Base-by-base conservation (phyloP, 2,113 vertebrate genomes). In the Ceyx cyanopectus region DNA sequence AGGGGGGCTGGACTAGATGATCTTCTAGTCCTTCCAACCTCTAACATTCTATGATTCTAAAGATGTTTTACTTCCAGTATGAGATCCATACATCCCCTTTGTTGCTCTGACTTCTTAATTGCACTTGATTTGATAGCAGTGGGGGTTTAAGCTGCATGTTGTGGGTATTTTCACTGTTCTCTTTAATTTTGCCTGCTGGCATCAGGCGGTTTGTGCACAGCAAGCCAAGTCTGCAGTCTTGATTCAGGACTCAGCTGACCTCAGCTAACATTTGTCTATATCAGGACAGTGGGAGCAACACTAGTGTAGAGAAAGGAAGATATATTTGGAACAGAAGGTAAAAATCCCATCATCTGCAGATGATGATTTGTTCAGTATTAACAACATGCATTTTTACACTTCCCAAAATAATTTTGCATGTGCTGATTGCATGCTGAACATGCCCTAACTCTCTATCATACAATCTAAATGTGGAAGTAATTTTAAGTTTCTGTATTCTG, bases 61-160 rank as follows among this genome's bases (percentile, higher is more conserved):
- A 48, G 37, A 67, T 40, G 12, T 53, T 89, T 89, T 46, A 60
- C 40, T 70, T 95, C 16, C 56, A 91, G 26, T 60, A 14, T 30
- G 72, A 83, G 43, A 75, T 80, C 22, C 43, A 80, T 85, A 37
- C 75, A 70, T 18, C 29, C 12, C 62, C 26, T 85, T 69, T 54
- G 54, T 77, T 82, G n/a, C 29, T 87, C 67, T 83, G 79, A 60
- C 29, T 93, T 85, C 72, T 91, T 93, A 94, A 91, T 89, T 92
- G 63, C 60, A 67, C 60, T 91, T 91, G 43, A 93, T 92, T 89
- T 87, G 68, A 67, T 70, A 93, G 51, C 87, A 85, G 75, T 90
- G 48, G 60, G 81, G 40, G 67, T 80, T 96, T 93, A 89, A 85
- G 75, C 63, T 80, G 74, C 60, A 27, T 0, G 1, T 84, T 77